Evolutionary conservation across 2,888 invertebrate genomes (phyloP).

Genomic region (Epirrita christyi): DNA sequence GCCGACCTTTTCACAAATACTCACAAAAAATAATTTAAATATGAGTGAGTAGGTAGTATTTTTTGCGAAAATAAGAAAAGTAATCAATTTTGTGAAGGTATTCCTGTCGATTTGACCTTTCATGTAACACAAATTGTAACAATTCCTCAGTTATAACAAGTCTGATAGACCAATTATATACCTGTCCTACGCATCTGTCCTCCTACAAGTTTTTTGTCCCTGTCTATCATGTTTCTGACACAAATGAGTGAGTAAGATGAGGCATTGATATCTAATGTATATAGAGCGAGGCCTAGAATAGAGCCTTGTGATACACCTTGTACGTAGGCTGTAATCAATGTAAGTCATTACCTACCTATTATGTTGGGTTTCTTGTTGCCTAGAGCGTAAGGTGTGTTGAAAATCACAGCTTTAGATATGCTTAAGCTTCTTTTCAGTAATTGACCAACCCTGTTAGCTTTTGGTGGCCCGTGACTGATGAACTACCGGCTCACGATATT

Average conservation of each 20-base stretch:
- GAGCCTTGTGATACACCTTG: slow-evolving; percentile 62
- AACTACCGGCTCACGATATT: too few relatives aligned
- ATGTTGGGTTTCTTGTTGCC: not conserved
- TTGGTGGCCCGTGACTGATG: too few relatives aligned
- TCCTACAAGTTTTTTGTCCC: slow-evolving; percentile 52
- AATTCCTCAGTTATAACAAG: slow-evolving; percentile 26
- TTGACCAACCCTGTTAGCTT: too few relatives aligned
- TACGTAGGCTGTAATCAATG: slow-evolving; percentile 53
- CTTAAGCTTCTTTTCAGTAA: too few relatives aligned
- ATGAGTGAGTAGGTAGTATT: too few relatives aligned
- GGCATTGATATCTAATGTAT: slow-evolving; percentile 48
- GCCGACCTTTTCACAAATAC: too few relatives aligned
- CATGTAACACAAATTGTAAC: slow-evolving; percentile 1
- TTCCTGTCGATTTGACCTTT: slow-evolving; percentile 27
- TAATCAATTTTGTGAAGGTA: too few relatives aligned
- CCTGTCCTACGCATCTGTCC: slow-evolving; percentile 52
- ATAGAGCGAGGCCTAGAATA: slow-evolving; percentile 55
- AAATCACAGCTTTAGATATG: not conserved
- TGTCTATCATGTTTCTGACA: slow-evolving; percentile 34
- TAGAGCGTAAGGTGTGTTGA: not conserved
- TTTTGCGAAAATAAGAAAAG: too few relatives aligned
- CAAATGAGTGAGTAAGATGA: slow-evolving; percentile 42
- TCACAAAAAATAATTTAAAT: too few relatives aligned
- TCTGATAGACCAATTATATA: slow-evolving; percentile 34
- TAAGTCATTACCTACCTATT: slow-evolving; percentile 5